Evolutionary conservation across 2,113 vertebrate genomes (phyloP).

Genomic region (Perccottus glenii): DNA sequence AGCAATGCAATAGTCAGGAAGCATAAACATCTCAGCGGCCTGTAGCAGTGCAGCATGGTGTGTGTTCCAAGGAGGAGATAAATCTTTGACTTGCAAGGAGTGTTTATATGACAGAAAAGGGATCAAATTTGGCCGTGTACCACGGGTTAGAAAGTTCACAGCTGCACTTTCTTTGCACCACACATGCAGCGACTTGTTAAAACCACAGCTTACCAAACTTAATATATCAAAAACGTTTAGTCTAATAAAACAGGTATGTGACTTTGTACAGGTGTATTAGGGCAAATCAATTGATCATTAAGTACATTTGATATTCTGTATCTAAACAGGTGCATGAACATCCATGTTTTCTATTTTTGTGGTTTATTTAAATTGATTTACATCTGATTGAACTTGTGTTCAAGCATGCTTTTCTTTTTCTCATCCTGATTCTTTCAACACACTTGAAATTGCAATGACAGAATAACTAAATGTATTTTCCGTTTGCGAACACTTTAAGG

Average conservation of each 20-base stretch:
- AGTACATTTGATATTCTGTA: too few relatives aligned
- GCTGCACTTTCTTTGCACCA: conserved; percentile 10
- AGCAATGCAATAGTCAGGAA: conserved; percentile 38
- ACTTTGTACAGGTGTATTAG: background rate
- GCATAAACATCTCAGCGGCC: conserved; percentile 36
- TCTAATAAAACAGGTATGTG: background rate
- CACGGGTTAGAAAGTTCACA: conserved; percentile 29
- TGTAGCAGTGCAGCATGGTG: conserved; percentile 17
- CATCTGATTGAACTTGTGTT: background rate
- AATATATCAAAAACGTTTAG: background rate
- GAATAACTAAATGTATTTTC: background rate
- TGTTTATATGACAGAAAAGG: conserved; percentile 13
- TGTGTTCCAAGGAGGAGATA: conserved; percentile 17
- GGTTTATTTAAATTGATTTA: background rate
- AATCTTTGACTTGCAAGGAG: conserved; percentile 7
- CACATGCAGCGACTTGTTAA: conserved; percentile 38
- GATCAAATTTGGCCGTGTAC: conserved; percentile 4
- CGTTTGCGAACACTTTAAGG: background rate
- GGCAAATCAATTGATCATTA: background rate
- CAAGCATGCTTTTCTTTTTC: background rate
- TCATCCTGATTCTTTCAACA: background rate
- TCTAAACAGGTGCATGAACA: background rate
- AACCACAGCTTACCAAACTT: conserved; percentile 18
- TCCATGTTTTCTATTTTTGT: conserved; percentile 3
- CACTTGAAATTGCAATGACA: background rate